Conservation (phyloP, 2,113 vertebrate genomes). For the Tychaedon coryphoeus region DNA sequence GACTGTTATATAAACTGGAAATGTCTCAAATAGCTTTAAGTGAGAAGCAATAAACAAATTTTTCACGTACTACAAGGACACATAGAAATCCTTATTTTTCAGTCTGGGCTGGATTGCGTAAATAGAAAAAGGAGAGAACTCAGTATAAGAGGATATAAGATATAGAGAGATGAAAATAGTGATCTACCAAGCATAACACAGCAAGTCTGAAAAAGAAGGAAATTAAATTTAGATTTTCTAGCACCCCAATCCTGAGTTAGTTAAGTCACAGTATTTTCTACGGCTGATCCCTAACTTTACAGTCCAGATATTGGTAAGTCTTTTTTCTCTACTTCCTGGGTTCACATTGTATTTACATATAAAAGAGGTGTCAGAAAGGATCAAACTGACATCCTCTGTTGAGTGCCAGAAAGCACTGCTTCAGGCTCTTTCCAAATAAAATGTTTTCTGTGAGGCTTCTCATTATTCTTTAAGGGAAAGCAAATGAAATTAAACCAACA, state of each 20-base stretch:
- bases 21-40: not conserved
- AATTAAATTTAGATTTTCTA: not conserved
- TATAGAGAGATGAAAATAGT: not conserved
- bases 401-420: not conserved
- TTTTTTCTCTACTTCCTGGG: not conserved
- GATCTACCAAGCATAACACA: not conserved
- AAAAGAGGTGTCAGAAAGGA: not conserved
- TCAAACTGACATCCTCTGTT: not conserved
- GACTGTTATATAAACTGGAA: not conserved
- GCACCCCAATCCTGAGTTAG: not conserved
- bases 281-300: not conserved
- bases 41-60: not conserved
- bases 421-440: slow-evolving; percentile 6
- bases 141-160: not conserved
- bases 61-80: not conserved
- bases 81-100: not conserved
- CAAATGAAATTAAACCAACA: not conserved
- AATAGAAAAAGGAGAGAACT: not conserved
- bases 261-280: not conserved
- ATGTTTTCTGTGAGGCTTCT: not conserved
- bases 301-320: not conserved
- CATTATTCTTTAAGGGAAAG: not conserved
- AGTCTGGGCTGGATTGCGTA: not conserved
- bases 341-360: not conserved
- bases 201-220: not conserved